Percentiles rank a stretch among this genome's conserved stretches.
Conservation (phyloP, 2,113 vertebrate species). For the Odontesthes bonariensis region DNA sequence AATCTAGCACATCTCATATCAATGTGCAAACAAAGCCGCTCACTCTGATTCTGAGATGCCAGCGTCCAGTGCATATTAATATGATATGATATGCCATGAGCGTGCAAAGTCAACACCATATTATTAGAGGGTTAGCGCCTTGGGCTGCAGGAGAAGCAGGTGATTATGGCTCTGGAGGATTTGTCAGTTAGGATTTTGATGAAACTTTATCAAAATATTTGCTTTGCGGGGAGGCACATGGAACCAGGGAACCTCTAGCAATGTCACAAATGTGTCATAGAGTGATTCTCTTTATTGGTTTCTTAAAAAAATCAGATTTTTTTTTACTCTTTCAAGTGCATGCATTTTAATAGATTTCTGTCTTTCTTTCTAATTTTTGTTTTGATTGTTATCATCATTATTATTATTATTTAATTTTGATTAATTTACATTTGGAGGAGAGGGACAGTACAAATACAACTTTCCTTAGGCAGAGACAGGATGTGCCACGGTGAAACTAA, state of each 20-base stretch:
- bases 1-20: slow-evolving; percentile 84
- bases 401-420: no score
- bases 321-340: slow-evolving; percentile 5
- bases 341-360: neutral
- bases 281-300: slow-evolving; percentile 40
- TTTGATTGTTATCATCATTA: neutral
- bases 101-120: slow-evolving; percentile 75
- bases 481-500: slow-evolving; percentile 39
- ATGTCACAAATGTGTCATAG: slow-evolving; percentile 48
- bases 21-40: slow-evolving; percentile 82
- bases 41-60: slow-evolving; percentile 73
- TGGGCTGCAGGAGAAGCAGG: slow-evolving; percentile 31
- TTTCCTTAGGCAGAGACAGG: slow-evolving; percentile 16
- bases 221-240: slow-evolving; percentile 51
- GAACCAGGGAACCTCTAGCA: slow-evolving; percentile 38
- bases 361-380: neutral
- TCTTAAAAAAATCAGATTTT: slow-evolving; percentile 36
- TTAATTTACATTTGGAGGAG: neutral
- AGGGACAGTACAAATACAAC: slow-evolving; percentile 20
- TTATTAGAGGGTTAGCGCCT: slow-evolving; percentile 76
- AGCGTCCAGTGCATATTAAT: slow-evolving; percentile 83
- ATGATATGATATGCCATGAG: slow-evolving; percentile 71
- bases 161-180: slow-evolving; percentile 72
- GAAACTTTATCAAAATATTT: slow-evolving; percentile 80
- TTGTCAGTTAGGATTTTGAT: slow-evolving; percentile 80